Percentiles rank a stretch among this genome's conserved stretches.
Evolutionary conservation across 1,140 invertebrate species (phyloP).

Genomic region (Ceratina japonica): DNA sequence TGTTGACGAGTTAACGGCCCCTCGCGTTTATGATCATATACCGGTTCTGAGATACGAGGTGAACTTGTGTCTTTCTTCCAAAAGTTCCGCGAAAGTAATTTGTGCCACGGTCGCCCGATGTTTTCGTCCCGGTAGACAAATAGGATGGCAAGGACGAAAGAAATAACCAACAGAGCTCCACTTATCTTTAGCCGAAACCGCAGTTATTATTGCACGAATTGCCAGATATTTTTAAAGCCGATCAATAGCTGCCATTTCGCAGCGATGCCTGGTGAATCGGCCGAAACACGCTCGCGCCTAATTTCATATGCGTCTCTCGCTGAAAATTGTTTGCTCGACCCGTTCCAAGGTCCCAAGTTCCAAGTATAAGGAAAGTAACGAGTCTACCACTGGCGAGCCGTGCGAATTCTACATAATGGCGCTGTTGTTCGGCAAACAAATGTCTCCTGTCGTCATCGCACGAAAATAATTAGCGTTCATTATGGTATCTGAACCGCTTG

Average conservation of each 20-base stretch:
- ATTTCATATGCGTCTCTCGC: slow-evolving; percentile 16
- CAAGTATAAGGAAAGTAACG: too few relatives aligned
- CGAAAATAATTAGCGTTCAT: slow-evolving; percentile 2
- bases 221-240: slow-evolving; percentile 51
- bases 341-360: neutral
- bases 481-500: neutral
- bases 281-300: slow-evolving; percentile 25
- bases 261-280: slow-evolving; percentile 34
- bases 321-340: neutral
- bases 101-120: slow-evolving; percentile 27
- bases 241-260: slow-evolving; percentile 49
- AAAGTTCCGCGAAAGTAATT: slow-evolving; percentile 13
- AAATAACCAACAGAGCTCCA: slow-evolving; percentile 7
- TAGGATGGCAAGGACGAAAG: slow-evolving; percentile 11
- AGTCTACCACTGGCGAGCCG: neutral
- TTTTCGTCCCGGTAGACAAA: slow-evolving; percentile 15
- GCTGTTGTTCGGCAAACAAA: neutral
- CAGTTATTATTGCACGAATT: slow-evolving; percentile 49
- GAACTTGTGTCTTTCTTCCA: neutral
- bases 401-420: neutral
- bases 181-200: slow-evolving; percentile 13
- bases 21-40: neutral
- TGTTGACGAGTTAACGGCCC: neutral
- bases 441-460: neutral
- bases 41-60: neutral